phyloP scores from a whole-genome alignment of 2,888 invertebrate species.

The Dinocampus coccinellae region DNA sequence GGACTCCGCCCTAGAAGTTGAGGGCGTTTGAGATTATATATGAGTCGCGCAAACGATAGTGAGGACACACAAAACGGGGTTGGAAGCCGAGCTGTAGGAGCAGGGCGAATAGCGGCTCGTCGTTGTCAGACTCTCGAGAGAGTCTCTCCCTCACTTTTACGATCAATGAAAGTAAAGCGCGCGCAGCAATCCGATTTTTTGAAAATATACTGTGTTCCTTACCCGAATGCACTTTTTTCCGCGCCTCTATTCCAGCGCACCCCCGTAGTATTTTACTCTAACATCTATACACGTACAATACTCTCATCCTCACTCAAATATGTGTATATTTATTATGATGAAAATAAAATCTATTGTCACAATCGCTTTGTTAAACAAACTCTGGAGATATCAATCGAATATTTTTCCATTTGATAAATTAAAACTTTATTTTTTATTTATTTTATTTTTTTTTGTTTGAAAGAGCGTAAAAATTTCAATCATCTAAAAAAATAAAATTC shows the following conservation, averaged over 20 bases:
- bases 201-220: conserved; percentile 59
- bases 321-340: not conserved
- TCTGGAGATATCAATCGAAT: not conserved
- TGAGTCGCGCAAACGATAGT: conserved; percentile 57
- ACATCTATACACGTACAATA: no score
- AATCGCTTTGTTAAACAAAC: not conserved
- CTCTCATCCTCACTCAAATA: not conserved
- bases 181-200: conserved; percentile 66
- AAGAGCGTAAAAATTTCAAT: no score
- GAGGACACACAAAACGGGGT: conserved; percentile 28
- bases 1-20: conserved; percentile 66
- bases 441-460: no score
- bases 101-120: conserved; percentile 48
- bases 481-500: no score
- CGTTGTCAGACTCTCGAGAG: conserved; percentile 50
- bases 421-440: no score
- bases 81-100: conserved; percentile 2
- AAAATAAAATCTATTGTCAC: not conserved
- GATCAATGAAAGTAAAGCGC: conserved; percentile 68
- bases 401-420: not conserved
- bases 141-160: conserved; percentile 47
- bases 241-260: conserved; percentile 33
- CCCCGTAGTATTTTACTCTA: not conserved
- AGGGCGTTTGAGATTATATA: conserved; percentile 53
- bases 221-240: conserved; percentile 39